Base-by-base conservation (phyloP, 2,888 invertebrate species). In the Drosophila robusta region DNA sequence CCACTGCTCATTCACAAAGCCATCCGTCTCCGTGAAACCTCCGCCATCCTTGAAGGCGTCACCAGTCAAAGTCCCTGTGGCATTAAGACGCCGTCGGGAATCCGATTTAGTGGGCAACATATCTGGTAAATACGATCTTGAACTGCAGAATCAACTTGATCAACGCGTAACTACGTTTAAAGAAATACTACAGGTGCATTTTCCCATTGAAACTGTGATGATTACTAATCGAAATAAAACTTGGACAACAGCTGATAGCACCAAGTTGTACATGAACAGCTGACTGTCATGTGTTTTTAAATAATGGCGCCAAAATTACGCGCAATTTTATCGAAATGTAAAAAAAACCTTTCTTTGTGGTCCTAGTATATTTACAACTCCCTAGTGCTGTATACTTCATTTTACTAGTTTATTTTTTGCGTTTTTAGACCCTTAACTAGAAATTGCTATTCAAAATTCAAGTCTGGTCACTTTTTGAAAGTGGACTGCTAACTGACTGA, bases 1-100 rank as follows among this genome's bases (percentile, higher is more conserved):
- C 87, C 83, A 83, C 36, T 87, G 83, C 24, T 83, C 83, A 18
- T 87, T 63, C 0, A 84, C 67, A 16, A 87, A 83, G 5, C 85
- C 83, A 69, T 84, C 83, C 14, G 70, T 47, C 39, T 80, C 86
- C 24, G 44, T 46, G 0, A 6, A 14, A 6, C n/a, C 66, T 18
- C 62, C 71, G 7, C 5, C 22, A 9, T 67, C 63, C 45, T 87
- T 87, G 5, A 18, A 24, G 12, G 60, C 72, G 1, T 67, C 70
- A 14, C 38, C 45, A 22, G 22, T 36, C 26, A 46, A 4, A 4
- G 49, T 29, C 1, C 34, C 47, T 2, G 54, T 55, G 2, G 55
- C 49, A 51, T 81, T 87, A 22, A 81, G 60, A 4, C 82, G 82
- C 0, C 73, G 70, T 11, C 82, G 68, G 1, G 87, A 87, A 24